Evolutionary conservation across 2,113 vertebrate species (phyloP), one percentile per base, ranked within the genome.

Genomic region (Phyllostomus hastatus): DNA sequence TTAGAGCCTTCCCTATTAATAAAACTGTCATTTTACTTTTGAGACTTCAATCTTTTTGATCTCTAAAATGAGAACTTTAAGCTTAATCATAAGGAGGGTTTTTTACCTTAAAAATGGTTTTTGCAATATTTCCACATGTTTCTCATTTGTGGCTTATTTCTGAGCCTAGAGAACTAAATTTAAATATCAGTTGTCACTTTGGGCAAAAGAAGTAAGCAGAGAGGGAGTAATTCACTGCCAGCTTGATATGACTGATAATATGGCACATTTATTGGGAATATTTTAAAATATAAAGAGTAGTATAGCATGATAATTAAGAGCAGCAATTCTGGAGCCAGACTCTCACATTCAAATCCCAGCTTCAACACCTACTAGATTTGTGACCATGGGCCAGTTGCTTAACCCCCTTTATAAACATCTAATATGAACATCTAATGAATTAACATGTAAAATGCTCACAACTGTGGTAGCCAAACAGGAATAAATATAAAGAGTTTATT

Each of bases 81-180:
- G 15, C n/a, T 88, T 61, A 70, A 75, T 70, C 9, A 86, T 31
- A 54, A 43, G 11, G 10, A 69, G 16, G 5, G 26, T 26, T 75
- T 84, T 46, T 54, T 61, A 69, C 35, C 33, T 91, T 90, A 38
- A 54, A 94, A 80, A 26, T 50, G 12, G 6, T 70, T 91, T 91
- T 52, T 91, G 43, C 16, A 81, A 41, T 75, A 78, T 57, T 33
- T 80, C 33, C n/a, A 52, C 35, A 17, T 80, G 10, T 61, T 81
- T 93, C 41, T 86, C n/a, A 61, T 46, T 67, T 90, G 26, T 17
- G 85, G 67, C 31, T 85, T 91, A 82, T 66, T 95, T 95, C 94
- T 64, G 14, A 72, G 10, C 19, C 46, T 59, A 35, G 43, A 80
- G 20, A 88, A 48, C 26, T 67, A 67, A 88, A 72, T 66, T 66